A percentile compares a stretch with the other conserved stretches of the same genome.
These are phyloP conservation scores for Apis cerana DNA, from an alignment of 1,140 invertebrate species.

Conservation along the genomic window DNA sequence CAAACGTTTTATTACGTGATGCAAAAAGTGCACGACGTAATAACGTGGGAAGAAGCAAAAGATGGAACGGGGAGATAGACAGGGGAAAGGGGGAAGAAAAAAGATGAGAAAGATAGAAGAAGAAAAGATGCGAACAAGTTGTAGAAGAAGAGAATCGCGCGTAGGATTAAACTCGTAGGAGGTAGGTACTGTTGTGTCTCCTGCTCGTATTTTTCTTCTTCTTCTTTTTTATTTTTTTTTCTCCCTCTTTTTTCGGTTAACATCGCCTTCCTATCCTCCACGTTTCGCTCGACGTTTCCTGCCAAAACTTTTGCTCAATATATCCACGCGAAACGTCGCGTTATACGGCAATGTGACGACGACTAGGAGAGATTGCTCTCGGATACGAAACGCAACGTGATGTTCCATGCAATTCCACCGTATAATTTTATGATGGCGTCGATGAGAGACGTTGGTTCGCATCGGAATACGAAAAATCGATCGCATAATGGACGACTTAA, in stretches of 20 bases:
- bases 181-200: slow-evolving; percentile 57
- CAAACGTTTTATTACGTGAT: slow-evolving; percentile 5
- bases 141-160: slow-evolving; percentile 22
- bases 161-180: slow-evolving; percentile 65
- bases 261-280: slow-evolving; percentile 29
- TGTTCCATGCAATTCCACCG: slow-evolving; percentile 1
- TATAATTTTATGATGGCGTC: neutral
- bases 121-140: neutral
- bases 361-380: slow-evolving; percentile 21
- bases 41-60: neutral
- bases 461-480: no score
- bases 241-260: slow-evolving; percentile 10
- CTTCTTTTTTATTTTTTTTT: no score
- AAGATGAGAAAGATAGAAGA: neutral
- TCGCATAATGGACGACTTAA: no score
- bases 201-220: slow-evolving; percentile 43
- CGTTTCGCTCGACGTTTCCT: slow-evolving; percentile 30
- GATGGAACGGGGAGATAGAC: neutral
- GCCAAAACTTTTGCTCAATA: slow-evolving; percentile 54
- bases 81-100: neutral
- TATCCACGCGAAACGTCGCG: slow-evolving; percentile 30
- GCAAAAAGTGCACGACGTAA: no score
- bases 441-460: neutral
- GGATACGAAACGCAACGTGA: slow-evolving; percentile 13
- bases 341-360: slow-evolving; percentile 19